A percentile compares a stretch with the other conserved stretches of the same genome.
phyloP scores from a whole-genome alignment of 1,140 invertebrate genomes.

The Adelges cooleyi region DNA sequence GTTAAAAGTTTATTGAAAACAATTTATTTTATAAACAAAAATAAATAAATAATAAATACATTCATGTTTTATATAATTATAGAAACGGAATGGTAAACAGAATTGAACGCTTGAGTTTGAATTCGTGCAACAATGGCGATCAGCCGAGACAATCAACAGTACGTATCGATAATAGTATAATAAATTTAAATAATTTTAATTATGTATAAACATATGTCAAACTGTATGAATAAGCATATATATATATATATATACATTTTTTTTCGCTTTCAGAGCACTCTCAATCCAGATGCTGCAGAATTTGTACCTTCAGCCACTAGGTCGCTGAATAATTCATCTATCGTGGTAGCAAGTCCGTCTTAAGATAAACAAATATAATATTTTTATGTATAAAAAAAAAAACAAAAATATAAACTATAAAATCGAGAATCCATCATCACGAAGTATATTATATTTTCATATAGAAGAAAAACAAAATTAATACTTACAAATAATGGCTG shows the following conservation, averaged over 20 bases:
- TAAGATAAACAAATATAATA: conserved; percentile 3
- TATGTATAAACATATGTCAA: no score
- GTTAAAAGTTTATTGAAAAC: no score
- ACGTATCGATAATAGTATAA: neutral
- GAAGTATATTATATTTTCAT: conserved; percentile 26
- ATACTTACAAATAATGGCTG: neutral
- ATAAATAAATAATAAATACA: no score
- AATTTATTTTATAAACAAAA: no score
- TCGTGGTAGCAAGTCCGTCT: conserved; percentile 24
- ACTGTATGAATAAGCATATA: no score
- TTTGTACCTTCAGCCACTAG: conserved; percentile 47
- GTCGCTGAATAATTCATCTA: conserved; percentile 8
- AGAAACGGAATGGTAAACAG: conserved; percentile 13
- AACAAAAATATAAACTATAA: conserved; percentile 4
- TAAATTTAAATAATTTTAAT: no score
- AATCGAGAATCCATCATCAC: conserved; percentile 13
- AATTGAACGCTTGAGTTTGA: conserved; percentile 11
- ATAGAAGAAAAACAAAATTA: neutral
- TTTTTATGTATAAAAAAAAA: neutral
- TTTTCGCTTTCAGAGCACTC: conserved; percentile 45
- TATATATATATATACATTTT: no score
- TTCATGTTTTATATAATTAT: no score
- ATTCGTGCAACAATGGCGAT: conserved; percentile 19
- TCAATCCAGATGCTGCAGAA: conserved; percentile 67
- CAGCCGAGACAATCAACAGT: conserved; percentile 22